phyloP scores from a whole-genome alignment of 1,140 invertebrate genomes.

The Drosophila novamexicana region DNA sequence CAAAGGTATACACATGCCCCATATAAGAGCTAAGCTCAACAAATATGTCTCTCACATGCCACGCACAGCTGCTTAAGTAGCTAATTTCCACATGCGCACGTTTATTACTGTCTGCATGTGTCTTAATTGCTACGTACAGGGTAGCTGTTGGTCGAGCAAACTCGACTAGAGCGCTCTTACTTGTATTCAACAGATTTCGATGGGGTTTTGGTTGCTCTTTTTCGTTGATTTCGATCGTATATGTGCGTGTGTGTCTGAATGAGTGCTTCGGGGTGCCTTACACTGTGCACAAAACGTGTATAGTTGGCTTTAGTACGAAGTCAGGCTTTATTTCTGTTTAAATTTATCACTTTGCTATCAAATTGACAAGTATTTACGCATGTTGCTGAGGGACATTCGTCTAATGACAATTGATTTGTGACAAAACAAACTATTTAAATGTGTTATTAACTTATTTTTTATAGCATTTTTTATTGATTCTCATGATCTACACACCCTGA shows the following conservation, averaged over 20 bases:
- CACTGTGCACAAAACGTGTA: conserved; percentile 61
- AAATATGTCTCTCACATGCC: neutral
- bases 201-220: conserved; percentile 52
- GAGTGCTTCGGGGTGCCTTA: conserved; percentile 46
- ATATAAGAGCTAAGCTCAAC: too few species aligned
- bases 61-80: neutral
- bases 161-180: conserved; percentile 6
- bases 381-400: neutral
- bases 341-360: neutral
- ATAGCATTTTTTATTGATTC: neutral
- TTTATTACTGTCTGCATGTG: too few species aligned
- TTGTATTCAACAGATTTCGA: conserved; percentile 57
- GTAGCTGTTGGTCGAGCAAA: neutral
- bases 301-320: conserved; percentile 18
- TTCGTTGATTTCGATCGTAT: conserved; percentile 64
- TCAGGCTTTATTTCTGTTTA: conserved; percentile 12
- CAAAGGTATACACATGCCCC: too few species aligned
- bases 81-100: neutral
- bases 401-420: neutral
- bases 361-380: neutral
- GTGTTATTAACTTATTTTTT: too few species aligned
- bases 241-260: conserved; percentile 46
- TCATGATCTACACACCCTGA: too few species aligned
- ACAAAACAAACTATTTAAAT: neutral
- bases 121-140: neutral